Conservation (phyloP, 2,888 invertebrate genomes). For the Helleia helle region DNA sequence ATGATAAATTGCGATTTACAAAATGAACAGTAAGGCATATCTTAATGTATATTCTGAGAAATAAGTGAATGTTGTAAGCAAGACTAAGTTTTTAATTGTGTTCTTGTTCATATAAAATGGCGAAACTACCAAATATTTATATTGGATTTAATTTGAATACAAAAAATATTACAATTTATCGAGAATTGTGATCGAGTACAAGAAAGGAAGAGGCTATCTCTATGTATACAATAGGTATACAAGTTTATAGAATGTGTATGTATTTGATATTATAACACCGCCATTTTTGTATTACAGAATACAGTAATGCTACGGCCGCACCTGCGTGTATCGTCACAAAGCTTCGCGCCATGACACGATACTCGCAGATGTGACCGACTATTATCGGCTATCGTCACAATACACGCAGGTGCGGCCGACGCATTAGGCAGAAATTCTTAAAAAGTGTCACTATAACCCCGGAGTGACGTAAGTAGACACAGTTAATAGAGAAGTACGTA, state of each 20-base stretch:
- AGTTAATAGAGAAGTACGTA: no score
- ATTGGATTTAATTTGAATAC: not conserved
- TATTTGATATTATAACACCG: not conserved
- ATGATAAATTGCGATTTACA: not conserved
- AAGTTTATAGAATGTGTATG: not conserved
- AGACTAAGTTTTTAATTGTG: not conserved
- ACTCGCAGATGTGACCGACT: no score
- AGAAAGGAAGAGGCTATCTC: slow-evolving; percentile 1
- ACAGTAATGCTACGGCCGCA: no score
- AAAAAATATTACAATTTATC: not conserved
- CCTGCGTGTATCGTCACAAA: no score
- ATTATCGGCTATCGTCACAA: no score
- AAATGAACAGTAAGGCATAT: not conserved
- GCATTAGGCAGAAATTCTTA: no score
- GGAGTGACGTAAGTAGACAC: no score
- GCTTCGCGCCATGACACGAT: no score
- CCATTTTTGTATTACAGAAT: no score
- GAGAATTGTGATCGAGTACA: not conserved
- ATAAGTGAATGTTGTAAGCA: not conserved
- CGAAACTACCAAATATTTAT: slow-evolving; percentile 1
- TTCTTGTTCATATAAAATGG: not conserved
- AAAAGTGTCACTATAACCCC: no score
- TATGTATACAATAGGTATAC: no score
- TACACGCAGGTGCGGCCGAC: no score
- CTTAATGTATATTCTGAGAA: not conserved